Evolutionary conservation across 2,888 invertebrate genomes (phyloP).

Genomic region (Hemistola chrysoprasaria): DNA sequence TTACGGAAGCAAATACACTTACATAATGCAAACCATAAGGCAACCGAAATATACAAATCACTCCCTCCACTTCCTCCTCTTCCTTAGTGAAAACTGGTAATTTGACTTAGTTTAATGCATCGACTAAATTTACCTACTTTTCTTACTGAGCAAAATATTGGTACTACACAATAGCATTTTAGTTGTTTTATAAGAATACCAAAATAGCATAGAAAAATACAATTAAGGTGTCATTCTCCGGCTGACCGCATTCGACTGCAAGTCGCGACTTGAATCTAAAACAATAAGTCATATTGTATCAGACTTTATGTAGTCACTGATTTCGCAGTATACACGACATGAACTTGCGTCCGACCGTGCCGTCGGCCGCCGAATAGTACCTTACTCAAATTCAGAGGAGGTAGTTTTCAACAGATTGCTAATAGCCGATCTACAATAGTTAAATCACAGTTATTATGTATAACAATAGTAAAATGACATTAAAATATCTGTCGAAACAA

Average conservation of each 20-base stretch:
- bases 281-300: no score
- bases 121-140: constrained; percentile 2
- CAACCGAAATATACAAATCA: constrained; percentile 25
- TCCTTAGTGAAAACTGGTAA: constrained; percentile 22
- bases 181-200: no score
- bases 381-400: constrained; percentile 53
- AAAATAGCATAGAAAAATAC: no score
- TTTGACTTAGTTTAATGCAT: constrained; percentile 16
- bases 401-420: constrained; percentile 54
- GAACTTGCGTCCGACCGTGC: no score
- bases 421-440: constrained; percentile 55
- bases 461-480: constrained; percentile 54
- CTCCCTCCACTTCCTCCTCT: constrained; percentile 1
- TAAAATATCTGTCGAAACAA: constrained; percentile 69
- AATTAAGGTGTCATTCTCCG: no score
- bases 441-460: constrained; percentile 69
- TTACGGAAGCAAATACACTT: constrained; percentile 7
- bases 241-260: no score
- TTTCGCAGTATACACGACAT: no score
- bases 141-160: not conserved
- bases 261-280: no score
- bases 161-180: no score
- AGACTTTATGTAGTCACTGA: no score
- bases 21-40: constrained; percentile 9
- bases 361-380: no score